Conservation (phyloP, 2,888 invertebrate genomes). For the Zygaena filipendulae region DNA sequence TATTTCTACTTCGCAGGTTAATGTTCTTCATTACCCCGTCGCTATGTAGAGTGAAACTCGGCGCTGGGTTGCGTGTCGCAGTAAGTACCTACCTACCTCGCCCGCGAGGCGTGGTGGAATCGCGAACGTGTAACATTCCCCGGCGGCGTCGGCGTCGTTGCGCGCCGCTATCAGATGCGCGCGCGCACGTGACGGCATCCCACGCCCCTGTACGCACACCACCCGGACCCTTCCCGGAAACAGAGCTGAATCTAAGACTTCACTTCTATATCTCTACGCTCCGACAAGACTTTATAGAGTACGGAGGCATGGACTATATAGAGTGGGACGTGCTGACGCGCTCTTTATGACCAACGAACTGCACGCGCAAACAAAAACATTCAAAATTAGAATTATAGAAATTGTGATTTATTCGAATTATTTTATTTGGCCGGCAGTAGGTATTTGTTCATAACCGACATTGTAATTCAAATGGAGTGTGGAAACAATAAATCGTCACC, state of each 20-base stretch:
- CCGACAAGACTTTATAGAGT: constrained; percentile 1
- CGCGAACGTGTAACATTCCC: constrained; percentile 29
- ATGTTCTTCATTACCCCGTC: too few relatives aligned
- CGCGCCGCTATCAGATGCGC: constrained; percentile 41
- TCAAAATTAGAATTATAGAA: background rate
- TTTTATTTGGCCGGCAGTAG: too few relatives aligned
- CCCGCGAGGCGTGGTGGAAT: background rate
- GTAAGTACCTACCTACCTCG: constrained; percentile 10
- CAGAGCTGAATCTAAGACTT: constrained; percentile 16
- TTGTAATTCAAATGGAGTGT: background rate
- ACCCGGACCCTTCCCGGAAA: constrained; percentile 21
- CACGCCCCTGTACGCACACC: constrained; percentile 18
- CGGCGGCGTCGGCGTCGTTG: constrained; percentile 23
- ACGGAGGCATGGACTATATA: too few relatives aligned
- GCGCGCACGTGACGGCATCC: constrained; percentile 52
- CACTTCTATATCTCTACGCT: constrained; percentile 16
- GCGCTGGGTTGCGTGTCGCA: constrained; percentile 39
- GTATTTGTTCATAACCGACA: background rate
- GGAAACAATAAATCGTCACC: background rate
- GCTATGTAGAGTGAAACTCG: too few relatives aligned
- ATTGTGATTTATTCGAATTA: too few relatives aligned
- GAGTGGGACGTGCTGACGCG: constrained; percentile 31
- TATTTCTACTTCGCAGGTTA: too few relatives aligned
- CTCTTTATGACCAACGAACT: constrained; percentile 16
- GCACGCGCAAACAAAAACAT: too few relatives aligned